Base-by-base conservation (phyloP, 2,797 vertebrate genomes). In the Micromesistius poutassou region DNA sequence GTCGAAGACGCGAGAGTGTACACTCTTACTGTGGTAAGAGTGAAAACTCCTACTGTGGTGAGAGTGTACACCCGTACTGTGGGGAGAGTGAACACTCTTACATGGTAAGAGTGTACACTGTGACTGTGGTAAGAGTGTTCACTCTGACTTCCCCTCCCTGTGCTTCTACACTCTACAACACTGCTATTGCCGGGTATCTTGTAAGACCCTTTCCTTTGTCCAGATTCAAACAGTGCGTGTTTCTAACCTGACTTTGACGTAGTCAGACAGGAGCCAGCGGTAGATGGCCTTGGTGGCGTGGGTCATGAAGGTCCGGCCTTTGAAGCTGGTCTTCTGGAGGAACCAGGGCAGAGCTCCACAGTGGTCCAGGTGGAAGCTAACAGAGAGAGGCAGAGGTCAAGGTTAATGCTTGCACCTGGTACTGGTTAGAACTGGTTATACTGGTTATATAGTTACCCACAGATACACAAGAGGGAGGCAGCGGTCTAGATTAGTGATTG, bases 221-320 rank as follows among this genome's bases (percentile, higher is more conserved):
- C 62, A 28, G 25, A 68, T 28, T 28, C 62, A 68, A 68, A 68
- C n/a, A 25, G 55, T 25, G 62, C 9, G 55, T 68, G 62, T 70
- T 14, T 40, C 85, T 84, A 80, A 99, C 97, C 97, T 98, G 92
- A 98, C 97, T 96, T 98, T 98, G 82, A 98, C 97, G 7, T 96
- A 99, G 88, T 99, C 97, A 12, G 97, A 98, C 78, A 98, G 93
- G 13, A 99, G 94, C 97, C 97, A 98, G 84, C 97, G 95, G 88
- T 98, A 99, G 89, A 99, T 98, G 81, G 97, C 97, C 93, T 99
- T 99, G 12, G 97, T 98, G 78, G 97, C 97, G 25, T 98, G 97
- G 36, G 97, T 98, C 97, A 99, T 98, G 84, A 98, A 98, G 0
- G 97, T 99, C 79, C 97, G 94, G 84, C 97, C 97, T 94, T 99